Percentiles rank a stretch among this genome's conserved stretches.
phyloP scores from a whole-genome alignment of 2,113 vertebrate species.

The Alectura lathami region DNA sequence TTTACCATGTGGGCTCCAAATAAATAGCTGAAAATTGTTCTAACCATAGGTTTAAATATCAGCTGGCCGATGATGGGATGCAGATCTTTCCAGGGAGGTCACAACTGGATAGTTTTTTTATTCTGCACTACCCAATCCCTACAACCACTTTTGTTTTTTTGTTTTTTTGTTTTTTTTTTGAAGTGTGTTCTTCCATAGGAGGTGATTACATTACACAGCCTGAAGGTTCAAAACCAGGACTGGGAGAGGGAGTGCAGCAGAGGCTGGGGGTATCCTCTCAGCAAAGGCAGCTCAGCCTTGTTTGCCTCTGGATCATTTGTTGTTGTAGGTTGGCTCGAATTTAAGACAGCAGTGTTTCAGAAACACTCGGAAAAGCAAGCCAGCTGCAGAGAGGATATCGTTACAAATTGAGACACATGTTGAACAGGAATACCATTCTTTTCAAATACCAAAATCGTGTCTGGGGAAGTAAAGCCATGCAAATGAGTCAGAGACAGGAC shows the following conservation, averaged over 20 bases:
- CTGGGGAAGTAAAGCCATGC: constrained; percentile 63
- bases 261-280: not conserved
- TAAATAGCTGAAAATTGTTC: constrained; percentile 74
- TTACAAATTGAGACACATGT: constrained; percentile 78
- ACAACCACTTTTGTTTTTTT: not conserved
- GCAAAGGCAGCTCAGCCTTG: constrained; percentile 58
- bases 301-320: constrained; percentile 72
- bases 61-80: constrained; percentile 64
- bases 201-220: constrained; percentile 54
- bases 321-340: constrained; percentile 71
- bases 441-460: constrained; percentile 68
- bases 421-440: constrained; percentile 73
- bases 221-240: constrained; percentile 49
- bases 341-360: constrained; percentile 75
- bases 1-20: constrained; percentile 69
- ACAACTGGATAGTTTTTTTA: constrained; percentile 62
- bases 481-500: constrained; percentile 41
- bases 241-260: constrained; percentile 54
- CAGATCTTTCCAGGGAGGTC: constrained; percentile 66
- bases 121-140: constrained; percentile 43
- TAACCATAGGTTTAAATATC: constrained; percentile 79
- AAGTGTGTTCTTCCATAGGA: constrained; percentile 46
- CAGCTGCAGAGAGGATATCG: constrained; percentile 74
- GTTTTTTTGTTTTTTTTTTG: not conserved
- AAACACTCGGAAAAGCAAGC: constrained; percentile 73